These are phyloP conservation scores for Lasioglossum calceatum DNA, from an alignment of 2,888 invertebrate species.

Conservation along the genomic window DNA sequence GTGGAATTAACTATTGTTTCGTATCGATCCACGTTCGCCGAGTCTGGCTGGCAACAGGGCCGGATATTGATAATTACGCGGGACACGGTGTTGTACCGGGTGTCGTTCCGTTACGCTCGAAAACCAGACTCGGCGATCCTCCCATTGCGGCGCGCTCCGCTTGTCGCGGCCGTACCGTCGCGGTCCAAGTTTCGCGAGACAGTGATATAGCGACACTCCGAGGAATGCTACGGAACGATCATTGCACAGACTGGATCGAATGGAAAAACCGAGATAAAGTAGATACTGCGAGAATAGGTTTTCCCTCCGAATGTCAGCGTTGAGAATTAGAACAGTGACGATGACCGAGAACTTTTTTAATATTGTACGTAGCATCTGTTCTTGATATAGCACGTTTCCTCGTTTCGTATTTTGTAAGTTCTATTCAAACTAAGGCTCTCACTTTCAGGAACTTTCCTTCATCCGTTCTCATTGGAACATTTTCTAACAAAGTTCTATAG, in stretches of 20 bases:
- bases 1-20: conserved; percentile 41
- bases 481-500: background rate
- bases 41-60: conserved; percentile 16
- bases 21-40: conserved; percentile 41
- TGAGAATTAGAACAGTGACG: background rate
- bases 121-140: background rate
- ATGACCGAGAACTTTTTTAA: background rate
- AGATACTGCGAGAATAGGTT: background rate
- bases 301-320: background rate
- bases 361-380: background rate
- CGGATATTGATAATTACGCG: conserved; percentile 49
- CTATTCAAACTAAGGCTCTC: background rate
- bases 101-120: conserved; percentile 2
- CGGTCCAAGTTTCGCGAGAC: background rate
- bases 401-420: background rate
- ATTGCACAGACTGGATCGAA: background rate
- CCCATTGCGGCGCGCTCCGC: background rate
- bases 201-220: background rate
- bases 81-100: background rate
- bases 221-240: background rate
- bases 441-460: background rate
- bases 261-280: background rate
- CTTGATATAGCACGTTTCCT: background rate
- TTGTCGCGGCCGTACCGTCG: background rate
- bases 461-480: background rate